phyloP scores from a whole-genome alignment of 2,888 invertebrate species.

The Ornithoptera alexandrae region DNA sequence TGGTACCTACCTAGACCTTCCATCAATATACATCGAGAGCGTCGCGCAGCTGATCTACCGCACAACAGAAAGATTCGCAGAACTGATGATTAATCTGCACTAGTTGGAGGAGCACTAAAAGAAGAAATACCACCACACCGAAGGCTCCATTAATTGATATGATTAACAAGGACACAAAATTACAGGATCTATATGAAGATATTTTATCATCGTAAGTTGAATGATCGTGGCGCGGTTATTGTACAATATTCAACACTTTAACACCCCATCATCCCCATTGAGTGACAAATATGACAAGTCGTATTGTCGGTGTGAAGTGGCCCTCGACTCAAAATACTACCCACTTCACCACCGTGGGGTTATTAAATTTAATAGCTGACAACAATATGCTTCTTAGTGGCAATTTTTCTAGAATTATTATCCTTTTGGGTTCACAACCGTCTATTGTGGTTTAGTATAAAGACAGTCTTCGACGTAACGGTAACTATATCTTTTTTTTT shows the following conservation, averaged over 20 bases:
- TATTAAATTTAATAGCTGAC: constrained; percentile 36
- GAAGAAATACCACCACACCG: too few species aligned
- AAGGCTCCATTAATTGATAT: too few species aligned
- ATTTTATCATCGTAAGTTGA: not conserved
- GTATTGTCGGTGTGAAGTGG: constrained; percentile 63
- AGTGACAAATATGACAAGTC: constrained; percentile 60
- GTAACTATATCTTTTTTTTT: not conserved
- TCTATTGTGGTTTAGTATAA: constrained; percentile 41
- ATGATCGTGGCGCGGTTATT: constrained; percentile 2
- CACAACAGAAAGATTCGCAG: too few species aligned
- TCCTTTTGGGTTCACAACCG: constrained; percentile 51
- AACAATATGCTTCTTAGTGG: constrained; percentile 50
- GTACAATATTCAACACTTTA: constrained; percentile 16
- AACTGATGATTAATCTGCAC: too few species aligned
- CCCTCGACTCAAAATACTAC: constrained; percentile 48
- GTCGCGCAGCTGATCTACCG: too few species aligned
- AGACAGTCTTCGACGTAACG: constrained; percentile 23
- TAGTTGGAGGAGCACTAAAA: too few species aligned
- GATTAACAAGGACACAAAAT: too few species aligned
- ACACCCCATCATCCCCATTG: constrained; percentile 30
- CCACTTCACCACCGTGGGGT: constrained; percentile 50
- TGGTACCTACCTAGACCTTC: too few species aligned
- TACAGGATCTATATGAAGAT: too few species aligned
- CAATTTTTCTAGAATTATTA: constrained; percentile 45
- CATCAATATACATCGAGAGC: too few species aligned